Evolutionary conservation across 2,888 invertebrate species (phyloP).

Genomic region (Rhorus exstirpatorius): DNA sequence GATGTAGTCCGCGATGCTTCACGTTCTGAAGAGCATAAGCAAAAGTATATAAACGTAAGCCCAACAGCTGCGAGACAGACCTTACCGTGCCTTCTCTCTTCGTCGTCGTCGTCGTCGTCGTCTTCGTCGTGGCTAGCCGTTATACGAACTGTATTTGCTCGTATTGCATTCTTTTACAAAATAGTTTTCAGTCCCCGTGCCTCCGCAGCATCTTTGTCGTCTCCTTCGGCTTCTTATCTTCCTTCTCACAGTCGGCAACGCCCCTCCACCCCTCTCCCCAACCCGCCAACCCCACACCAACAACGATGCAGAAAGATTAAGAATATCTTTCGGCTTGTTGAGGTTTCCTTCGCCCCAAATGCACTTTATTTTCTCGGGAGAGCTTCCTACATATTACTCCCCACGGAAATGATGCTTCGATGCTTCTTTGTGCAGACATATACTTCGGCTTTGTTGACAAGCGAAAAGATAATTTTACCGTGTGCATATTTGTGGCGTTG

Average conservation of each 20-base stretch:
- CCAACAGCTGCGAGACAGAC: slow-evolving; percentile 83
- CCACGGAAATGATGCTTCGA: slow-evolving; percentile 38
- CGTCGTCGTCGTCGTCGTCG: slow-evolving; percentile 30
- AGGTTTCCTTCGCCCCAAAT: slow-evolving; percentile 53
- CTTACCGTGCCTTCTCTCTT: slow-evolving; percentile 63
- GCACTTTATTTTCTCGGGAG: slow-evolving; percentile 27
- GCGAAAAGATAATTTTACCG: slow-evolving; percentile 32
- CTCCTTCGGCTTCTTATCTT: slow-evolving; percentile 31
- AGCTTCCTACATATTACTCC: background rate
- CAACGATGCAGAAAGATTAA: slow-evolving; percentile 77
- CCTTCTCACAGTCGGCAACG: slow-evolving; percentile 19
- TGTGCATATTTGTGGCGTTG: background rate
- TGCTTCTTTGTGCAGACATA: slow-evolving; percentile 23
- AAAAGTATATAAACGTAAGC: slow-evolving; percentile 64
- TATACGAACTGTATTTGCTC: slow-evolving; percentile 81
- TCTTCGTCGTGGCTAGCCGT: slow-evolving; percentile 66
- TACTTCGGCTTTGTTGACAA: slow-evolving; percentile 24
- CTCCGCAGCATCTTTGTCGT: slow-evolving; percentile 60
- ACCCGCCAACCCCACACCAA: slow-evolving; percentile 48
- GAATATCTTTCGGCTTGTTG: slow-evolving; percentile 79
- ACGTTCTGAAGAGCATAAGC: slow-evolving; percentile 38
- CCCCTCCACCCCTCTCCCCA: too few relatives aligned
- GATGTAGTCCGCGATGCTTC: slow-evolving; percentile 6
- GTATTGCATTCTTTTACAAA: slow-evolving; percentile 82
- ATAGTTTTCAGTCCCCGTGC: slow-evolving; percentile 80